Percentiles rank a stretch among this genome's conserved stretches.
Conservation (phyloP, 2,888 invertebrate genomes). For the Aromia moschata region DNA sequence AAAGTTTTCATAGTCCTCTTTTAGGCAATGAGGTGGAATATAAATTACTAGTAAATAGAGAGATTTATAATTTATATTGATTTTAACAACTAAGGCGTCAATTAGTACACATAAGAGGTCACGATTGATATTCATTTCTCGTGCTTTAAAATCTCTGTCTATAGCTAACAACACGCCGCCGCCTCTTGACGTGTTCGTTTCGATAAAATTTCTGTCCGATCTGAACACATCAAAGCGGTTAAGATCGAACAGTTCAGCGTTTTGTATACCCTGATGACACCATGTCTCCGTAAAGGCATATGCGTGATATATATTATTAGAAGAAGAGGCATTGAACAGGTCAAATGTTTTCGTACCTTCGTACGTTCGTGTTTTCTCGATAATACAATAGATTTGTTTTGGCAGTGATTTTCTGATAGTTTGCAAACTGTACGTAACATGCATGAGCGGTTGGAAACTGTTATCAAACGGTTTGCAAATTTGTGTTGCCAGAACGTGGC, state of each 20-base stretch:
- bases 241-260: conserved; percentile 4
- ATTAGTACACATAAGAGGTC: background rate
- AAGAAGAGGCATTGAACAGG: background rate
- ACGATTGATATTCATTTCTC: background rate
- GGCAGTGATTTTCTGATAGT: too few relatives aligned
- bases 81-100: background rate
- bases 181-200: background rate
- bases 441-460: too few relatives aligned
- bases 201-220: background rate
- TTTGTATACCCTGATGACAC: background rate
- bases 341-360: background rate
- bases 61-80: conserved; percentile 1
- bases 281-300: background rate
- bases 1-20: background rate
- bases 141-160: background rate
- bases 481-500: too few relatives aligned
- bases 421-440: too few relatives aligned
- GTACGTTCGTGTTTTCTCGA: too few relatives aligned
- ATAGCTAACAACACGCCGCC: background rate
- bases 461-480: too few relatives aligned
- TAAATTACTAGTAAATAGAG: background rate
- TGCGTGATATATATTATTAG: background rate
- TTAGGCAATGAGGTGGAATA: background rate
- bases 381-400: too few relatives aligned
- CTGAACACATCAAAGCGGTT: conserved; percentile 1